Evolutionary conservation across 2,888 invertebrate species (phyloP).

Genomic region (Altica lythri): DNA sequence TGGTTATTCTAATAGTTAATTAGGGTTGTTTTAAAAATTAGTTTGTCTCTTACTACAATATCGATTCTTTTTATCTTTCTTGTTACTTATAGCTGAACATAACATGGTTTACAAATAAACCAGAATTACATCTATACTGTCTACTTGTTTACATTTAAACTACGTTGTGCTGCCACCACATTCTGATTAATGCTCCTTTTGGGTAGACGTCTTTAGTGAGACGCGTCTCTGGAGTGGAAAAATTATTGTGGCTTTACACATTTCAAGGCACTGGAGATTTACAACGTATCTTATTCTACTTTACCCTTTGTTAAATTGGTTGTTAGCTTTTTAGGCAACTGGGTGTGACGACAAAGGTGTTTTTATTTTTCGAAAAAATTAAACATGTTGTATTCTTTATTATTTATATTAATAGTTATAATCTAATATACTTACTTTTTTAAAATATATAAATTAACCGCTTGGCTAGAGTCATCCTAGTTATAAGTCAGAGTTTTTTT

Average conservation of each 20-base stretch:
- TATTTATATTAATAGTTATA: no score
- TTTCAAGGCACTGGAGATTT: slow-evolving; percentile 5
- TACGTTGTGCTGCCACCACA: slow-evolving; percentile 24
- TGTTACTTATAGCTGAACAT: slow-evolving; percentile 28
- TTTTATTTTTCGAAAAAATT: no score
- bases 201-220: slow-evolving; percentile 23
- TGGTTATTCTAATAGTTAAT: no score
- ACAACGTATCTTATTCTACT: slow-evolving; percentile 4
- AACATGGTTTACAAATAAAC: slow-evolving; percentile 25
- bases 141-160: slow-evolving; percentile 38
- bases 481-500: no score
- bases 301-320: background rate
- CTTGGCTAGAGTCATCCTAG: no score
- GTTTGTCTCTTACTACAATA: no score
- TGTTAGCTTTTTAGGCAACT: background rate
- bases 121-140: slow-evolving; percentile 37
- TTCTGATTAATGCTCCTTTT: slow-evolving; percentile 36
- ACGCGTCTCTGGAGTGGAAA: slow-evolving; percentile 6
- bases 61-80: no score
- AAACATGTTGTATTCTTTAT: no score
- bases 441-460: no score
- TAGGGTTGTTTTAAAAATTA: no score
- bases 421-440: no score
- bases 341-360: no score
- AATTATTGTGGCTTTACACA: slow-evolving; percentile 18